Conservation (phyloP, 2,888 invertebrate species). For the Drosophila quinaria region DNA sequence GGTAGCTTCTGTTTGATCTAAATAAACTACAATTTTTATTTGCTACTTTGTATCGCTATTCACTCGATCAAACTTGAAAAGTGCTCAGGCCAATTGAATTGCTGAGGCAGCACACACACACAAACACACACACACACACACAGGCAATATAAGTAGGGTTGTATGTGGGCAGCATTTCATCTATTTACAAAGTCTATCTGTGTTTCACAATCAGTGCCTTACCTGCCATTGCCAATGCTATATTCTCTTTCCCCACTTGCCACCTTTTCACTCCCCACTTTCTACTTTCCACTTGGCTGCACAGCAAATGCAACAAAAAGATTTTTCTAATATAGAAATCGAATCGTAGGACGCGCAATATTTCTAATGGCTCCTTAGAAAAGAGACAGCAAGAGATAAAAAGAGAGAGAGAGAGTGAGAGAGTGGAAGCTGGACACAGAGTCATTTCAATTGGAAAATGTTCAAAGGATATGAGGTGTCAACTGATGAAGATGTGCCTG, state of each 20-base stretch:
- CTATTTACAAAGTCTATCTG: conserved; percentile 75
- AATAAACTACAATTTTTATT: conserved; percentile 58
- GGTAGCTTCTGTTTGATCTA: conserved; percentile 37
- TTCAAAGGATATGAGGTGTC: conserved; percentile 78
- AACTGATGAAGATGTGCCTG: conserved; percentile 60
- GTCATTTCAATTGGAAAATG: conserved; percentile 74
- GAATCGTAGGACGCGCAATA: conserved; percentile 69
- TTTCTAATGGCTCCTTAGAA: conserved; percentile 67
- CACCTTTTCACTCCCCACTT: conserved; percentile 19
- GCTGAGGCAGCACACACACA: conserved; percentile 35
- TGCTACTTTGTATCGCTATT: conserved; percentile 63
- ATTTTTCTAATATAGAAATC: conserved; percentile 77
- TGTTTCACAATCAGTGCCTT: conserved; percentile 61
- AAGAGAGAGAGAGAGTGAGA: not conserved
- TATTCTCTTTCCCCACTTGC: conserved; percentile 9
- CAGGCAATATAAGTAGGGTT: conserved; percentile 20
- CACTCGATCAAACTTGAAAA: conserved; percentile 78
- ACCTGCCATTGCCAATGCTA: conserved; percentile 55
- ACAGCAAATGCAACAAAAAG: conserved; percentile 57
- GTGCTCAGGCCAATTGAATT: conserved; percentile 74
- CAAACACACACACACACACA: conserved; percentile 3
- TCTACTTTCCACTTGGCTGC: conserved; percentile 57
- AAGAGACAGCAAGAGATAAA: conserved; percentile 5
- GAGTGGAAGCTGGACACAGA: conserved; percentile 14
- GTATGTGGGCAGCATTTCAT: conserved; percentile 64